These are phyloP conservation scores for Myrmecophaga tridactyla DNA, from an alignment of 2,113 vertebrate species.

Conservation along the genomic window DNA sequence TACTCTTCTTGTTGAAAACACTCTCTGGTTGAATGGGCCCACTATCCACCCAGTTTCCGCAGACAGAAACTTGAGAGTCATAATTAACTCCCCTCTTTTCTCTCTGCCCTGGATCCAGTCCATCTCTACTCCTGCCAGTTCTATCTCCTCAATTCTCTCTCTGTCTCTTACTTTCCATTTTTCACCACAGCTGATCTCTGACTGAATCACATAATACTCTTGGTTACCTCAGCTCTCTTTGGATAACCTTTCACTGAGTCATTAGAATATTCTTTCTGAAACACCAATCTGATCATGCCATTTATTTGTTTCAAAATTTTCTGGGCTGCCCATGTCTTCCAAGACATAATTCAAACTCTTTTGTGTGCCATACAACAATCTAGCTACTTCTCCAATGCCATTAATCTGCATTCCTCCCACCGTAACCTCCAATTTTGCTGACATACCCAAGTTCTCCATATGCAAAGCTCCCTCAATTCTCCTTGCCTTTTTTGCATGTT, in stretches of 20 bases:
- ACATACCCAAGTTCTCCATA: fast-evolving
- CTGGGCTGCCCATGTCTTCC: not conserved
- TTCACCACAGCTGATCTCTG: not conserved
- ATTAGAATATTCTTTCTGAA: not conserved
- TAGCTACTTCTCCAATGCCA: not conserved
- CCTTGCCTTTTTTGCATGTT: fast-evolving
- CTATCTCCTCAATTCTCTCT: too few species aligned
- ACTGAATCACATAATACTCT: fast-evolving
- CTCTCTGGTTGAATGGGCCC: not conserved
- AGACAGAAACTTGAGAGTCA: fast-evolving
- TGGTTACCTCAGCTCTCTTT: not conserved
- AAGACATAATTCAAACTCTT: not conserved
- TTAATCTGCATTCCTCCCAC: not conserved
- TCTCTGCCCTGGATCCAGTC: fast-evolving
- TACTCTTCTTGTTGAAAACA: not conserved
- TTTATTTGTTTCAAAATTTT: not conserved
- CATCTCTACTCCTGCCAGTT: not conserved
- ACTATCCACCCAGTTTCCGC: fast-evolving
- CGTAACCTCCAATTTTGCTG: fast-evolving
- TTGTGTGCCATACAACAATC: not conserved
- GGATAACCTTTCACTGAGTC: too few species aligned
- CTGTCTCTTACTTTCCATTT: not conserved
- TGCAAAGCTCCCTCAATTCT: fast-evolving
- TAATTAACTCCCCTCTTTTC: too few species aligned
- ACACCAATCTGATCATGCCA: fast-evolving